Percentiles rank a stretch among this genome's conserved stretches.
These are phyloP conservation scores for Notechis scutatus DNA, from an alignment of 2,113 vertebrate species.

Conservation along the genomic window DNA sequence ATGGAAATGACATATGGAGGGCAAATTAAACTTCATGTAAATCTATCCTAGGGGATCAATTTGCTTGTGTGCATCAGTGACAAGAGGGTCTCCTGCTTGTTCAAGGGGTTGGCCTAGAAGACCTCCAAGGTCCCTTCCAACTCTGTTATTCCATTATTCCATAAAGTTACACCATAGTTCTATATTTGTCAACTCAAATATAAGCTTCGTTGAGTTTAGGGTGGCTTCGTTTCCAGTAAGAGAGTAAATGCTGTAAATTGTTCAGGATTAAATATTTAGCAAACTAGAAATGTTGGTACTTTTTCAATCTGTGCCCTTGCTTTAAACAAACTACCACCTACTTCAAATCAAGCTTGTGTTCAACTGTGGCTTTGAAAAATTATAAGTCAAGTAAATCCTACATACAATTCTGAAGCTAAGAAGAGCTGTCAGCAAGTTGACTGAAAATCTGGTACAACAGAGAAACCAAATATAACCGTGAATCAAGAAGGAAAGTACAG, in stretches of 20 bases:
- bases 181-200: not conserved
- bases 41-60: not conserved
- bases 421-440: slow-evolving; percentile 22
- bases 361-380: slow-evolving; percentile 23
- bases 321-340: not conserved
- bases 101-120: not conserved
- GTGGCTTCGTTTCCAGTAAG: not conserved
- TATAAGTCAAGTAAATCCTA: slow-evolving; percentile 25
- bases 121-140: not conserved
- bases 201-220: not conserved
- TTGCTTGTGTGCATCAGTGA: not conserved
- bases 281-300: not conserved
- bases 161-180: not conserved
- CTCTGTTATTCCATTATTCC: not conserved
- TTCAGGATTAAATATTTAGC: not conserved
- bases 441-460: slow-evolving; percentile 15
- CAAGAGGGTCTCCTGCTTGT: not conserved
- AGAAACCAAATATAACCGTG: slow-evolving; percentile 22
- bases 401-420: not conserved
- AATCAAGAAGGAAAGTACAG: slow-evolving; percentile 24
- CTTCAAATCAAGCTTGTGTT: slow-evolving; percentile 10
- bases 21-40: not conserved
- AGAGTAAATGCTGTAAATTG: not conserved
- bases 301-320: not conserved
- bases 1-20: not conserved